phyloP scores from a whole-genome alignment of 2,797 vertebrate species.

The Periparus ater region DNA sequence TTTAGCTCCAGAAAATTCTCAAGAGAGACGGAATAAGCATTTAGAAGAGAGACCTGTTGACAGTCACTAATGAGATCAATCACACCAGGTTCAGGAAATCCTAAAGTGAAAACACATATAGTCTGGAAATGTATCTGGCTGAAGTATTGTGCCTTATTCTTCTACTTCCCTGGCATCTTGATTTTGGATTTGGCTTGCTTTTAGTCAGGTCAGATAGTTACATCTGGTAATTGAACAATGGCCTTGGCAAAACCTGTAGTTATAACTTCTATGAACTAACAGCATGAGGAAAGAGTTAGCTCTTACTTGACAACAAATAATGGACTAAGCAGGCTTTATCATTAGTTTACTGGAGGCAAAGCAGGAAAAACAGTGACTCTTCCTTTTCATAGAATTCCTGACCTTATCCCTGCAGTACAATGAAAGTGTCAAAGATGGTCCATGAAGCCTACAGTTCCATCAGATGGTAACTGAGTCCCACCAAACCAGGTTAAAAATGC shows the following conservation, averaged over 20 bases:
- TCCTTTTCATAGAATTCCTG: neutral
- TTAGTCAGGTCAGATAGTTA: neutral
- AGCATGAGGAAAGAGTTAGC: neutral
- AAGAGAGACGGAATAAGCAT: neutral
- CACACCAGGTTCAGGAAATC: neutral
- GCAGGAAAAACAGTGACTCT: neutral
- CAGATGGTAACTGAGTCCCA: neutral
- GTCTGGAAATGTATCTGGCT: neutral
- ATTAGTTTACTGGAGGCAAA: neutral
- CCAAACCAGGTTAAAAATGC: neutral
- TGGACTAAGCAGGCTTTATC: neutral
- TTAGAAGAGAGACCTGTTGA: neutral
- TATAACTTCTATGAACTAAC: neutral
- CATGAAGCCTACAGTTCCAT: neutral
- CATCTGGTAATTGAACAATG: neutral
- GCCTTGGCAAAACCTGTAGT: neutral
- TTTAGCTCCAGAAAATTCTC: neutral
- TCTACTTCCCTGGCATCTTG: neutral
- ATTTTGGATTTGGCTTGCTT: neutral
- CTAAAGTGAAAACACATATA: neutral
- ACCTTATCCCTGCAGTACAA: neutral
- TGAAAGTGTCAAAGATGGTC: neutral
- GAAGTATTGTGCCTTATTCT: neutral
- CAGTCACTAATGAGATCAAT: neutral
- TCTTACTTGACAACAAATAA: neutral